phyloP scores from a whole-genome alignment of 92 coral and sea anemone genomes.

The Pocillopora grandis region DNA sequence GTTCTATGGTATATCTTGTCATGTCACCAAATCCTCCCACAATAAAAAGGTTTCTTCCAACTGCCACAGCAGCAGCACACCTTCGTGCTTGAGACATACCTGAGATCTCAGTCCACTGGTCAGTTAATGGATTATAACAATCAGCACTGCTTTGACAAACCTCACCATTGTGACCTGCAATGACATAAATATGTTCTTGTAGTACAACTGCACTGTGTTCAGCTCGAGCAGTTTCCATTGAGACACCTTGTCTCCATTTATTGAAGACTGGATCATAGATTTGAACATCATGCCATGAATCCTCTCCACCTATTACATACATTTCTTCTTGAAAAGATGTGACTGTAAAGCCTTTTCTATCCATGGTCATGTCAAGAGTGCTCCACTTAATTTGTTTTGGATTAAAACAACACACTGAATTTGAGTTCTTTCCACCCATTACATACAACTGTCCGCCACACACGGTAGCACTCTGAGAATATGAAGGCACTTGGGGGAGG shows the following conservation, averaged over 20 bases:
- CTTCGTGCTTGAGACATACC: conserved; percentile 56
- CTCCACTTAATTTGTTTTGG: not conserved
- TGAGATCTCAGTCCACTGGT: conserved; percentile 68
- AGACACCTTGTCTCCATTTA: conserved; percentile 59
- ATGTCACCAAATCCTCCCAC: conserved; percentile 64
- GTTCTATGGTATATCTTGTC: conserved; percentile 36
- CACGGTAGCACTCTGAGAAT: not conserved
- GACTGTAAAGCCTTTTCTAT: not conserved
- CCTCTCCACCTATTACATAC: conserved; percentile 58
- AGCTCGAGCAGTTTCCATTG: conserved; percentile 51
- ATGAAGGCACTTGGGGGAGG: not conserved
- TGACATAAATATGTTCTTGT: conserved; percentile 59
- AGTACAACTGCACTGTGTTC: conserved; percentile 69
- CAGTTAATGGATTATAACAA: conserved; percentile 67
- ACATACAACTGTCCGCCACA: not conserved
- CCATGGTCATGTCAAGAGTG: not conserved
- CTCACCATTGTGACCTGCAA: conserved; percentile 63
- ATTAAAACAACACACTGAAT: not conserved
- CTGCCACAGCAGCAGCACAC: conserved; percentile 51
- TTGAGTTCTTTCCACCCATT: not conserved
- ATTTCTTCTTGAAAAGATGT: conserved; percentile 17
- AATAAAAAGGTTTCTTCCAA: conserved; percentile 58
- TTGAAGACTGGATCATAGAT: conserved; percentile 54
- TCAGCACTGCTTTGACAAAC: conserved; percentile 53
- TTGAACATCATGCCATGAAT: conserved; percentile 36